phyloP scores from a whole-genome alignment of 2,888 invertebrate genomes.

The Callyntrura sp. region DNA sequence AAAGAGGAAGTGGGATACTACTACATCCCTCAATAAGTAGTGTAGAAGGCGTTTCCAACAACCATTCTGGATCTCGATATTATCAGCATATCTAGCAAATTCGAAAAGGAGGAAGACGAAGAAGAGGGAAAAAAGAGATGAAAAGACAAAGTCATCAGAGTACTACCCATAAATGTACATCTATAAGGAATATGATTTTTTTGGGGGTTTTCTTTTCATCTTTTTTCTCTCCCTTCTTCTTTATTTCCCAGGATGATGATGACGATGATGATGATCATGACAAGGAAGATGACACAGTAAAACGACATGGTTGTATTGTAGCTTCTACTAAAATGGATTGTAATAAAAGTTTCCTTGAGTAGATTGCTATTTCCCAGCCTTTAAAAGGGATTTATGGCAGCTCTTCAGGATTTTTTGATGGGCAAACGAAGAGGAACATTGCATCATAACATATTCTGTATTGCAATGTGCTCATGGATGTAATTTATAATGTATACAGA shows the following conservation, averaged over 20 bases:
- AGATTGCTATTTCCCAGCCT: slow-evolving; percentile 72
- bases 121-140: slow-evolving; percentile 2
- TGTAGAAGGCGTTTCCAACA: slow-evolving; percentile 20
- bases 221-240: slow-evolving; percentile 41
- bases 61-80: slow-evolving; percentile 11
- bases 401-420: slow-evolving; percentile 63
- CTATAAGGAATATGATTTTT: slow-evolving; percentile 51
- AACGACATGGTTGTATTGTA: slow-evolving; percentile 42
- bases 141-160: slow-evolving; percentile 72
- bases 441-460: slow-evolving; percentile 13
- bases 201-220: slow-evolving; percentile 57
- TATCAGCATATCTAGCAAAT: slow-evolving; percentile 37
- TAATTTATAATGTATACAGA: slow-evolving; percentile 26
- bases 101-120: slow-evolving; percentile 37
- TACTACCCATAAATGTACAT: slow-evolving; percentile 70
- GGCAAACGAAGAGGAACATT: slow-evolving; percentile 29
- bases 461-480: neutral
- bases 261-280: slow-evolving; percentile 44
- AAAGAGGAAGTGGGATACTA: neutral
- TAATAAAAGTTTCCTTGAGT: slow-evolving; percentile 73
- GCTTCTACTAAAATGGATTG: slow-evolving; percentile 66
- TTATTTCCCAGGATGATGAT: slow-evolving; percentile 67
- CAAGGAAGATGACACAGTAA: slow-evolving; percentile 61
- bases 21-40: neutral
- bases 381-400: slow-evolving; percentile 71